Evolutionary conservation across 2,888 invertebrate species (phyloP).

Genomic region (Itoplectis maculator): DNA sequence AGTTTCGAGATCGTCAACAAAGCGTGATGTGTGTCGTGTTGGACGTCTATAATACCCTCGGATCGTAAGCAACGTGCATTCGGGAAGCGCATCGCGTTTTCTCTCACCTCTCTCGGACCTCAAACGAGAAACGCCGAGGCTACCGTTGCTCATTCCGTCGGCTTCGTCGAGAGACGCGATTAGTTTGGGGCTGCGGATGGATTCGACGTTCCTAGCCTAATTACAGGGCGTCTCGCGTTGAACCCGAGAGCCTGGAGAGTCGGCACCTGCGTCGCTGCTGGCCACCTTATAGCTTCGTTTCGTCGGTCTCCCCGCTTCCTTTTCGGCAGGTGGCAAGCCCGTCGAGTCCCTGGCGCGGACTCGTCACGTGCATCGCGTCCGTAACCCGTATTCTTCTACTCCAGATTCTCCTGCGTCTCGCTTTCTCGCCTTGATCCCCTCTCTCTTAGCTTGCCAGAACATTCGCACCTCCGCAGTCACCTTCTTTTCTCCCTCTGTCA

Average conservation of each 20-base stretch:
- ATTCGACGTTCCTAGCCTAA: constrained; percentile 79
- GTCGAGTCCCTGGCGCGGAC: constrained; percentile 30
- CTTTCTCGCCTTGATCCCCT: too few relatives aligned
- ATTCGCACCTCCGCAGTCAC: constrained; percentile 37
- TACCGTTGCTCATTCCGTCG: constrained; percentile 35
- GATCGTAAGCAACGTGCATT: constrained; percentile 21
- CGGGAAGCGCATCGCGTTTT: constrained; percentile 10
- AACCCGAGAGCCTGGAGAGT: constrained; percentile 57
- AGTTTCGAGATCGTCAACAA: constrained; percentile 29
- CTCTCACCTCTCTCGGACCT: constrained; percentile 10
- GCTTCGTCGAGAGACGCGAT: constrained; percentile 1
- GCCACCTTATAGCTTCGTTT: constrained; percentile 74
- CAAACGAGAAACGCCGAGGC: constrained; percentile 36
- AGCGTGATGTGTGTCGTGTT: not conserved
- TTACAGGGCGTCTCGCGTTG: constrained; percentile 75
- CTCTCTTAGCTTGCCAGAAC: constrained; percentile 45
- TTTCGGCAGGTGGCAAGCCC: constrained; percentile 47
- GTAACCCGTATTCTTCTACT: constrained; percentile 33
- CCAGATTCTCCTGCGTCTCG: not conserved
- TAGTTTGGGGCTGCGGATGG: constrained; percentile 64
- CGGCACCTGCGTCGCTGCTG: constrained; percentile 75
- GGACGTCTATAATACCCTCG: not conserved
- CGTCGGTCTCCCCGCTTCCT: constrained; percentile 66
- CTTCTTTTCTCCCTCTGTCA: constrained; percentile 12
- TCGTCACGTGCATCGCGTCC: constrained; percentile 41